Conservation (phyloP, 2,113 vertebrate species). For the Chlorodrepanis virens region DNA sequence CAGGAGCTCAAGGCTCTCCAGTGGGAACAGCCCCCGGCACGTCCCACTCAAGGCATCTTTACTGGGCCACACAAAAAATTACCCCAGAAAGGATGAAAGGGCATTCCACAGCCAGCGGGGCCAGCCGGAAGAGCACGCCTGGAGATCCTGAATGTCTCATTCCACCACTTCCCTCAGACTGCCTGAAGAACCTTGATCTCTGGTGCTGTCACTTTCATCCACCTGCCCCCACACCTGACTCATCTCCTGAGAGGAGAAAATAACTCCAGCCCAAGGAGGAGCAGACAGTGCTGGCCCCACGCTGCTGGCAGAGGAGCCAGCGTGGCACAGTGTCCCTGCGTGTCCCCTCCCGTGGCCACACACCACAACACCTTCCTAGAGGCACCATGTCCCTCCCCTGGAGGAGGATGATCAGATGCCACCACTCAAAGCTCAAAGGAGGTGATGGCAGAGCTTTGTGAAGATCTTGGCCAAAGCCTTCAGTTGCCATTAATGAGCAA, state of each 20-base stretch:
- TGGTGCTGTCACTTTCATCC: background rate
- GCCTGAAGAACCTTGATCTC: conserved; percentile 38
- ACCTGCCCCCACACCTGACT: conserved; percentile 61
- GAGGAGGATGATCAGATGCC: background rate
- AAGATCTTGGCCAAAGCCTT: background rate
- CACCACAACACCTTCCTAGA: rapidly evolving
- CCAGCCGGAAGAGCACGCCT: conserved; percentile 32
- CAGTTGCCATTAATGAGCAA: background rate
- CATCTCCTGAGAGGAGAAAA: conserved; percentile 38
- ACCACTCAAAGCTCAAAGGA: background rate
- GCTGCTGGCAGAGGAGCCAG: background rate
- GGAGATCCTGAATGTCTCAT: conserved; percentile 48
- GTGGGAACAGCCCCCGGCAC: background rate
- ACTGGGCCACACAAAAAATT: background rate
- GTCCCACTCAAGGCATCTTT: background rate
- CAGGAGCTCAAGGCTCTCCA: background rate
- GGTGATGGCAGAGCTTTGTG: rapidly evolving
- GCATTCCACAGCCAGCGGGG: background rate
- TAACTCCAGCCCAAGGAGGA: conserved; percentile 21
- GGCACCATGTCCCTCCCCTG: background rate
- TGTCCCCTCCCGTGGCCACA: background rate
- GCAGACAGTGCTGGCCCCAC: background rate
- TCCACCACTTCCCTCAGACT: conserved; percentile 42
- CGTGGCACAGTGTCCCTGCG: rapidly evolving
- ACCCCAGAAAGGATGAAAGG: conserved; percentile 21